Conservation (phyloP, 2,797 vertebrate species). For the Lepidocolaptes lacrymiger region DNA sequence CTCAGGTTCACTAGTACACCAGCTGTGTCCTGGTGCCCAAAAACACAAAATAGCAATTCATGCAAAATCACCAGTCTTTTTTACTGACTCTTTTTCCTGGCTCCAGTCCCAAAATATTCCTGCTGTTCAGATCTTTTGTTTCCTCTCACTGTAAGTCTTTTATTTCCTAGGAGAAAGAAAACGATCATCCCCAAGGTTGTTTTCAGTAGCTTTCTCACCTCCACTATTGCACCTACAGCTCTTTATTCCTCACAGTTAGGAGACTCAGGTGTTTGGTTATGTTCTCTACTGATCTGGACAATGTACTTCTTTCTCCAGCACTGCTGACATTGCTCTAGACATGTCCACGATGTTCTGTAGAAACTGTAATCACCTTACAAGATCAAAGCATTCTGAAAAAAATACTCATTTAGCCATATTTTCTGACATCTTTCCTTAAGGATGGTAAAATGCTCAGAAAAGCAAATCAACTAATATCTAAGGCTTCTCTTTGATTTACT, state of each 20-base stretch:
- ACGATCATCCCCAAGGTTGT: constrained; percentile 41
- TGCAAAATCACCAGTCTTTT: constrained; percentile 77
- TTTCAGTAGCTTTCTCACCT: constrained; percentile 44
- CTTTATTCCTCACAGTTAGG: not conserved
- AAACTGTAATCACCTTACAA: not conserved
- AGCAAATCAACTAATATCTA: not conserved
- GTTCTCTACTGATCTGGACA: not conserved
- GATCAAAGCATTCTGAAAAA: not conserved
- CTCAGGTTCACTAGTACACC: constrained; percentile 74
- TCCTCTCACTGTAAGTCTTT: constrained; percentile 55
- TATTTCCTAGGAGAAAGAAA: constrained; percentile 58
- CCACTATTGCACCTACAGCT: not conserved
- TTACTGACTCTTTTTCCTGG: constrained; percentile 76
- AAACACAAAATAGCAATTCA: constrained; percentile 78
- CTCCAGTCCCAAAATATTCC: constrained; percentile 72
- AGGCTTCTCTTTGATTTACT: not conserved
- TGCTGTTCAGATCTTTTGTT: constrained; percentile 78
- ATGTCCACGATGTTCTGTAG: not conserved
- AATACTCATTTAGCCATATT: not conserved
- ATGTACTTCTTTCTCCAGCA: not conserved
- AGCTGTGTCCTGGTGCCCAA: constrained; percentile 75
- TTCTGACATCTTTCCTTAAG: not conserved
- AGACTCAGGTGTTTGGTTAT: not conserved
- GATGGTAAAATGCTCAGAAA: not conserved
- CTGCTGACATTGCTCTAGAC: not conserved